phyloP scores from a whole-genome alignment of 2,113 vertebrate genomes.

The Pelodiscus sinensis region DNA sequence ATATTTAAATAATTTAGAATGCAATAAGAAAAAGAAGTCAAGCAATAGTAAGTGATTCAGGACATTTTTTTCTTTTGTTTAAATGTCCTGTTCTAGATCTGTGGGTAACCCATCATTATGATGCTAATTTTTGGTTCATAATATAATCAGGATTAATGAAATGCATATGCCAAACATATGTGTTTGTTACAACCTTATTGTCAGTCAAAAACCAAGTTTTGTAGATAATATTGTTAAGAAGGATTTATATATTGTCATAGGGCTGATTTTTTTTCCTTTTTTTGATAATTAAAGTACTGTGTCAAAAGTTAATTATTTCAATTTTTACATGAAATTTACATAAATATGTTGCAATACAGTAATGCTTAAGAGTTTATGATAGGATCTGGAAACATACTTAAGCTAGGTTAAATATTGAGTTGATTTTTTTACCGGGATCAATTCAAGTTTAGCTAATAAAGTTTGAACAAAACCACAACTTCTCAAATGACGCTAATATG shows the following conservation, averaged over 20 bases:
- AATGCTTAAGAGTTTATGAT: slow-evolving; percentile 65
- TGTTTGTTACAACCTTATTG: slow-evolving; percentile 73
- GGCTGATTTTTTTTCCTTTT: slow-evolving; percentile 23
- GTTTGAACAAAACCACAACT: slow-evolving; percentile 83
- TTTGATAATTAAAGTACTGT: slow-evolving; percentile 52
- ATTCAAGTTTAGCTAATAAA: slow-evolving; percentile 80
- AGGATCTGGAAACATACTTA: slow-evolving; percentile 79
- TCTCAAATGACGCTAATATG: slow-evolving; percentile 80
- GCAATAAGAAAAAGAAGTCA: slow-evolving; percentile 73
- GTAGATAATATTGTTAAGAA: slow-evolving; percentile 69
- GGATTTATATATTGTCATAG: slow-evolving; percentile 76
- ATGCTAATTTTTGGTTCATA: slow-evolving; percentile 74
- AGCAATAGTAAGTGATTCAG: slow-evolving; percentile 72
- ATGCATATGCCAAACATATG: slow-evolving; percentile 78
- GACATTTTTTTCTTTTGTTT: slow-evolving; percentile 71
- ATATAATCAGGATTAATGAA: slow-evolving; percentile 75
- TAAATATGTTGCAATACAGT: slow-evolving; percentile 57
- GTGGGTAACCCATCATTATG: slow-evolving; percentile 68
- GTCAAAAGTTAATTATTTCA: slow-evolving; percentile 79
- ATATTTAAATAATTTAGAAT: slow-evolving; percentile 89
- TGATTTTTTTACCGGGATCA: slow-evolving; percentile 75
- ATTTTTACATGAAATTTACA: slow-evolving; percentile 68
- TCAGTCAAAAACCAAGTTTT: slow-evolving; percentile 72
- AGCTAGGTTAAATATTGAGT: slow-evolving; percentile 73
- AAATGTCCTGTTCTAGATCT: slow-evolving; percentile 62